phyloP scores from a whole-genome alignment of 1,140 invertebrate genomes.

The Eueides isabella region DNA sequence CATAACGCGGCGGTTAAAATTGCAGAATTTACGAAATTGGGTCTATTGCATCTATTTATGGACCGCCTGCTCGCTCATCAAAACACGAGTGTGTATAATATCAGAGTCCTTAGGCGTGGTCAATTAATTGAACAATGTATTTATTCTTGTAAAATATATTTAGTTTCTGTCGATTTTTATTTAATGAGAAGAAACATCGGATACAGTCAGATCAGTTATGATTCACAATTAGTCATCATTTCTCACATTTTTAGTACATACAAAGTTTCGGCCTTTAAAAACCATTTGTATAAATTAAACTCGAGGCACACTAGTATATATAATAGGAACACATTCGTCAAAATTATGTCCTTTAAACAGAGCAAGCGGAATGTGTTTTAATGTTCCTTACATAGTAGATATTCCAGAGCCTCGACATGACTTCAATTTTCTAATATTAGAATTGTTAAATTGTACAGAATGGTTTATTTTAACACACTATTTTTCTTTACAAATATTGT shows the following conservation, averaged over 20 bases:
- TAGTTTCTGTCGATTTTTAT: background rate
- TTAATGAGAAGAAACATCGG: background rate
- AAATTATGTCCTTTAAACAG: background rate
- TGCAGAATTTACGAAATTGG: slow-evolving; percentile 28
- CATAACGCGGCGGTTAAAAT: slow-evolving; percentile 25
- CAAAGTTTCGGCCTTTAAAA: background rate
- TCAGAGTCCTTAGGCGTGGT: slow-evolving; percentile 42
- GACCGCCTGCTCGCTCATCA: slow-evolving; percentile 26
- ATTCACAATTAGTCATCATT: slow-evolving; percentile 36
- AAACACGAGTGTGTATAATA: slow-evolving; percentile 22
- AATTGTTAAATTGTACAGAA: background rate
- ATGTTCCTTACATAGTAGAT: too few species aligned
- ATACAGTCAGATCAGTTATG: background rate
- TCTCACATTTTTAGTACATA: slow-evolving; percentile 1
- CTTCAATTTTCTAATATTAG: background rate
- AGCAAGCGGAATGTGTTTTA: background rate
- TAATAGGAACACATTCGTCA: background rate
- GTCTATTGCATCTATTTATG: slow-evolving; percentile 37
- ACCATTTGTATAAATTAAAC: background rate
- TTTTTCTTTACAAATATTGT: background rate
- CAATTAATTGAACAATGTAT: slow-evolving; percentile 36
- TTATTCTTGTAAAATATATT: slow-evolving; percentile 11
- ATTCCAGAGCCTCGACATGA: background rate
- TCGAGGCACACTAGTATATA: background rate
- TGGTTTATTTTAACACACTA: background rate